These are phyloP conservation scores for Maccullochella peelii DNA, from an alignment of 2,113 vertebrate species.

Conservation along the genomic window DNA sequence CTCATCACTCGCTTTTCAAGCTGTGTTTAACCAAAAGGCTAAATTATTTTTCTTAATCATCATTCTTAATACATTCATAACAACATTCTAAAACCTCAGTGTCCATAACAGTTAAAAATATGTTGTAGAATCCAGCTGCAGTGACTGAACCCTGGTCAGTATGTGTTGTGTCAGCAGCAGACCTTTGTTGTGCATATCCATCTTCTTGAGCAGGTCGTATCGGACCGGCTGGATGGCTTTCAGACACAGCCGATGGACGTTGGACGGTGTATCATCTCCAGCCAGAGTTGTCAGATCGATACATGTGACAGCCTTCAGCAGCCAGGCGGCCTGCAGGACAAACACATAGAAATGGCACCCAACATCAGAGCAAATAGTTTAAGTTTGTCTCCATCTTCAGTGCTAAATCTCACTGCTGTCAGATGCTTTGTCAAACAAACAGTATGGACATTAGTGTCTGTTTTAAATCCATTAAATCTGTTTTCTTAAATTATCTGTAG, in stretches of 20 bases:
- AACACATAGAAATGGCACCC: not conserved
- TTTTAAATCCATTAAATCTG: no score
- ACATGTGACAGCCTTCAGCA: slow-evolving; percentile 92
- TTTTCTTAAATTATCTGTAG: not conserved
- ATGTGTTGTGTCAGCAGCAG: not conserved
- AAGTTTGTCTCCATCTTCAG: not conserved
- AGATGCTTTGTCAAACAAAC: not conserved
- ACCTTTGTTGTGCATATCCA: slow-evolving; percentile 94
- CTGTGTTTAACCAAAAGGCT: no score
- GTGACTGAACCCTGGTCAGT: not conserved
- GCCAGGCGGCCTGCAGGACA: slow-evolving; percentile 90
- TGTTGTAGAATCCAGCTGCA: not conserved
- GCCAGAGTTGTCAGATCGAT: slow-evolving; percentile 96
- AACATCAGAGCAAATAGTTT: not conserved
- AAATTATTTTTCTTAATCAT: not conserved
- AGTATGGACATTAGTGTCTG: not conserved
- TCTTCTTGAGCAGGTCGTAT: slow-evolving; percentile 87
- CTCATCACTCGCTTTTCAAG: no score
- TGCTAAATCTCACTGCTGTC: not conserved
- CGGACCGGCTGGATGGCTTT: slow-evolving; percentile 93
- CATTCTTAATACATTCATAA: no score
- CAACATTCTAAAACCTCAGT: no score
- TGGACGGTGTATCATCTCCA: slow-evolving; percentile 93
- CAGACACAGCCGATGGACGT: slow-evolving; percentile 91
- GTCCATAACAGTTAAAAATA: not conserved